Conservation (phyloP, 2,888 invertebrate species). For the Mycalesis mineus region DNA sequence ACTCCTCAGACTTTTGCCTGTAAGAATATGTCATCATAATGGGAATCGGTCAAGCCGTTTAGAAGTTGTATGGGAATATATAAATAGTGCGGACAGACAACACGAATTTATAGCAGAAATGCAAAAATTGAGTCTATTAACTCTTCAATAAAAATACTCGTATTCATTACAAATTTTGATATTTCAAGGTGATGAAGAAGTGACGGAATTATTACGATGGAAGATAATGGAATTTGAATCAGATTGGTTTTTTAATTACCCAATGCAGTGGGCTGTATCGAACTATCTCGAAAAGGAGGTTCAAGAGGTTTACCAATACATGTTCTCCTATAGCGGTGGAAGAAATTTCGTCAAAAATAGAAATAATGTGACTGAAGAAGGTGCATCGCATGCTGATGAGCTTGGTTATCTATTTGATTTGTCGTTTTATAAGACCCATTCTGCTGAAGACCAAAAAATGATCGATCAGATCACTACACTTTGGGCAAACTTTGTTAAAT, state of each 20-base stretch:
- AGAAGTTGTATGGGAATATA: too few relatives aligned
- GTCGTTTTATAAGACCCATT: conserved; percentile 23
- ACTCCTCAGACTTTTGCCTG: too few relatives aligned
- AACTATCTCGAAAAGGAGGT: conserved; percentile 39
- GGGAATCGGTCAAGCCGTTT: too few relatives aligned
- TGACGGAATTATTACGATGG: conserved; percentile 34
- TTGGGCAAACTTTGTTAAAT: conserved; percentile 54
- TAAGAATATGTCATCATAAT: too few relatives aligned
- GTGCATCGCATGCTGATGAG: conserved; percentile 50
- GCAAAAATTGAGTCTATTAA: too few relatives aligned
- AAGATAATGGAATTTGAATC: conserved; percentile 40
- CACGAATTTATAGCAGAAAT: too few relatives aligned
- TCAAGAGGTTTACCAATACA: conserved; percentile 41
- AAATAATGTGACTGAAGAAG: conserved; percentile 33
- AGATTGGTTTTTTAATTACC: conserved; percentile 39
- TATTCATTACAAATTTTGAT: too few relatives aligned
- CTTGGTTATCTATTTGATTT: conserved; percentile 48
- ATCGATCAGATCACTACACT: conserved; percentile 50
- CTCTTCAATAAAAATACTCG: too few relatives aligned
- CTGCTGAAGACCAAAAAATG: conserved; percentile 36
- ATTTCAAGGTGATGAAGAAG: conserved; percentile 25
- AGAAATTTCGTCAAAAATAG: conserved; percentile 30
- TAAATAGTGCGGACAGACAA: too few relatives aligned
- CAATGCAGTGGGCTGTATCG: conserved; percentile 41
- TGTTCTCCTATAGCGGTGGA: conserved; percentile 44